Base-by-base conservation (phyloP, 2,797 vertebrate species). In the Thripadectes ignobilis region DNA sequence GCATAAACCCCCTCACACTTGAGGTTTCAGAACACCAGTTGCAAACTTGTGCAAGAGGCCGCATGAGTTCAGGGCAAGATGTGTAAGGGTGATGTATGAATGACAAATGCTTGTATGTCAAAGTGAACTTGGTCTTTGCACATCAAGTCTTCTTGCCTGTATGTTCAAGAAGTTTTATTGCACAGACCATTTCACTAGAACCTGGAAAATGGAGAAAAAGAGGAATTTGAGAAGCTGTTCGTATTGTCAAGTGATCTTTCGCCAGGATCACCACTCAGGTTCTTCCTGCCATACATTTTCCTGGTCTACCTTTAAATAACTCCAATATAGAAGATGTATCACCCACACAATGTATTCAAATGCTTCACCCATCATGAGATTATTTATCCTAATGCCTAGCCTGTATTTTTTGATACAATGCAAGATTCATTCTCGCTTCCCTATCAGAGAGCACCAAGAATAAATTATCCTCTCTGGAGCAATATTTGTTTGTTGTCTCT, bases 221-320 rank as follows among this genome's bases (percentile, higher is more conserved):
- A 52, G 19, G 38, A 54, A 65, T 82, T 79, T 39, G 51, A 78
- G 41, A 59, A 24, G 41, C 7, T 34, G 9, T 14, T 83, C 5
- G 2, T 32, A 12, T 71, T 71, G 30, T 75, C 46, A 45, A 0
- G 1, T 0, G 0, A 14, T 38, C 10, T 59, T 89, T 46, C 0
- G 1, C 20, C n/a, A 55, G 41, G 16, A 39, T 46, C n/a, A 73
- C 57, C 14, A 12, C 27, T 55, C n/a, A 10, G 19, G 9, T 55
- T 30, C 13, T 27, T 83, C 48, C 57, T 79, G 77, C 9, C 48
- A 38, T n/a, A 66, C 0, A 4, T 68, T 82, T 71, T 83, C 46
- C 38, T 29, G 27, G 14, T 13, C 30, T 66, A 3, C 32, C 9
- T 89, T 86, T 83, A 59, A 61, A 69, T 21, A 68, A 23, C 27